phyloP scores from a whole-genome alignment of 2,888 invertebrate species.

The Epistrophella euchroma region DNA sequence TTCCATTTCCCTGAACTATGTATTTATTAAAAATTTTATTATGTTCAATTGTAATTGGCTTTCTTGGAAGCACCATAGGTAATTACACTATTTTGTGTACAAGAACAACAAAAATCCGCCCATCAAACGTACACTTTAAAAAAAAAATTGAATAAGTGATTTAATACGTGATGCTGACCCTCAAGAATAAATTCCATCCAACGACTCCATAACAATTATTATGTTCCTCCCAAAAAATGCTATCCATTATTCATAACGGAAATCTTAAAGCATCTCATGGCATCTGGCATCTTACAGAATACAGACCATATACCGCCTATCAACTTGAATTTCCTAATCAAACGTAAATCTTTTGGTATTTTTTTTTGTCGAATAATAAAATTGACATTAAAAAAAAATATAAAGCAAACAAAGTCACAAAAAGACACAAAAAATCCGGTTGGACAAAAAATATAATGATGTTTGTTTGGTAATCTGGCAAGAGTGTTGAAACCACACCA shows the following conservation, averaged over 20 bases:
- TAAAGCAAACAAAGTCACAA: constrained; percentile 54
- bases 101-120: constrained; percentile 8
- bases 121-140: constrained; percentile 13
- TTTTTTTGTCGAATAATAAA: constrained; percentile 48
- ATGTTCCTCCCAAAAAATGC: constrained; percentile 55
- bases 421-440: constrained; percentile 45
- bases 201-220: constrained; percentile 30
- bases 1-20: not conserved
- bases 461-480: constrained; percentile 51
- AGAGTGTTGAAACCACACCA: constrained; percentile 49
- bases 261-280: constrained; percentile 50
- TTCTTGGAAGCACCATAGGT: constrained; percentile 4
- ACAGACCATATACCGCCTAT: constrained; percentile 5
- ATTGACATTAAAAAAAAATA: constrained; percentile 45
- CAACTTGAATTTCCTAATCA: constrained; percentile 62
- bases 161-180: constrained; percentile 35
- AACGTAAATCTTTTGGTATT: constrained; percentile 40
- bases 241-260: constrained; percentile 59
- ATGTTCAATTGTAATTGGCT: not conserved
- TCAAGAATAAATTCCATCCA: constrained; percentile 1
- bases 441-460: constrained; percentile 52
- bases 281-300: constrained; percentile 37
- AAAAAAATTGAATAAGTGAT: constrained; percentile 26
- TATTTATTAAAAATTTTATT: not conserved
- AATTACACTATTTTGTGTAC: not conserved